Evolutionary conservation across 2,113 vertebrate species (phyloP).

Genomic region (Actenoides lindsayi): DNA sequence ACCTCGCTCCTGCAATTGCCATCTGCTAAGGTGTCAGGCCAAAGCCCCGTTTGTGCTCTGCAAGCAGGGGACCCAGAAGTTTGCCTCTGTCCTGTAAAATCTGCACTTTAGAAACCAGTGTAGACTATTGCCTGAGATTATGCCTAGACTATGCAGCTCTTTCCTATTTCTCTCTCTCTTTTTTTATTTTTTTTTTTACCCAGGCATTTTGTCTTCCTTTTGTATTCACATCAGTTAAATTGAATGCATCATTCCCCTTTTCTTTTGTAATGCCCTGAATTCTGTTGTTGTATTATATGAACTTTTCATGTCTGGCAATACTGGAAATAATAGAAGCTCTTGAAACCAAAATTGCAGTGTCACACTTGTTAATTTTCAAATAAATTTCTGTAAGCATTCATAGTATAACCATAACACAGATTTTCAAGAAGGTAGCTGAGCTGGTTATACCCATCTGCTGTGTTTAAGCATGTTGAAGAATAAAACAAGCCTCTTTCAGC

Average conservation of each 20-base stretch:
- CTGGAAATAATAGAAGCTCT: not conserved
- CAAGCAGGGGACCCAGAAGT: accelerated
- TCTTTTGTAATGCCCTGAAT: not conserved
- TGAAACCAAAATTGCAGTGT: not conserved
- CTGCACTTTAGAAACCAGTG: not conserved
- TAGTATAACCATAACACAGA: not conserved
- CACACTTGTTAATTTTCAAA: not conserved
- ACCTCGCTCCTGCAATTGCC: not conserved
- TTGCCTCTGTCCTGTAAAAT: not conserved
- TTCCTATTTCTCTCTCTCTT: not conserved
- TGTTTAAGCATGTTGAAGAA: not conserved
- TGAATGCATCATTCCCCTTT: not conserved
- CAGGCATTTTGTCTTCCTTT: not conserved
- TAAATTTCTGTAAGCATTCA: not conserved
- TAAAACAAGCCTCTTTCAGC: not conserved
- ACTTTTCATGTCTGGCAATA: not conserved
- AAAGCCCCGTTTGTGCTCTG: not conserved
- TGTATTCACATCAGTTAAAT: not conserved
- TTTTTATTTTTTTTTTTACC: not conserved
- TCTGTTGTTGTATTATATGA: not conserved
- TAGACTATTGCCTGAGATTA: not conserved
- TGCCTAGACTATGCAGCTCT: not conserved
- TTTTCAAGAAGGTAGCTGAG: not conserved
- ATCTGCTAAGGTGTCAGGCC: not conserved
- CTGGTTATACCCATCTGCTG: not conserved